A percentile compares a stretch with the other conserved stretches of the same genome.
These are phyloP conservation scores for Ridgeia piscesae DNA, from an alignment of 1,140 invertebrate genomes.

Conservation along the genomic window DNA sequence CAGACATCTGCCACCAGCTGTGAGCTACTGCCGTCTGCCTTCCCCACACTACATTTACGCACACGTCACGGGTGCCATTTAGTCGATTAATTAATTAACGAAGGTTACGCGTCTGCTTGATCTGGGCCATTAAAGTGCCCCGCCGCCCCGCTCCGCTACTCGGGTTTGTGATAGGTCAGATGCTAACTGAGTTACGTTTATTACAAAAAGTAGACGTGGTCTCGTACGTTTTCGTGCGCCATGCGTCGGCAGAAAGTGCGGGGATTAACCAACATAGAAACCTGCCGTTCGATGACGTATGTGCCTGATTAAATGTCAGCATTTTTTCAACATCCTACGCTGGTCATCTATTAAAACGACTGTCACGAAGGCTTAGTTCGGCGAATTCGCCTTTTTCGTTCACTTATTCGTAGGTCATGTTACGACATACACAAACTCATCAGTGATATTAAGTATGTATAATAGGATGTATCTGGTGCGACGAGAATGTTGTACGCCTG, in stretches of 20 bases:
- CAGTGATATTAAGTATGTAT: neutral
- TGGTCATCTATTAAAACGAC: too few relatives aligned
- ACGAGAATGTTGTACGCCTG: neutral
- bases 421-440: neutral
- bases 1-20: neutral
- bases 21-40: neutral
- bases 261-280: neutral
- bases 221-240: too few relatives aligned
- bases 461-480: neutral
- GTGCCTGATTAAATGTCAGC: neutral
- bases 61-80: neutral
- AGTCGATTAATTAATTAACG: neutral
- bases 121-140: neutral
- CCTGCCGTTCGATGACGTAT: neutral
- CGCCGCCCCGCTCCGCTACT: neutral
- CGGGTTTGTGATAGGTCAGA: neutral
- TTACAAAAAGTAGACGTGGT: neutral
- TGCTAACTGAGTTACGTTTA: neutral
- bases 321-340: neutral
- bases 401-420: neutral
- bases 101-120: neutral
- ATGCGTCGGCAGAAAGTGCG: too few relatives aligned
- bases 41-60: neutral
- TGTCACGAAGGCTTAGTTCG: too few relatives aligned
- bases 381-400: neutral